Percentiles rank a stretch among this genome's conserved stretches.
These are phyloP conservation scores for Patiria miniata DNA, from an alignment of 35 echinoderm and acorn worm species.

Conservation along the genomic window DNA sequence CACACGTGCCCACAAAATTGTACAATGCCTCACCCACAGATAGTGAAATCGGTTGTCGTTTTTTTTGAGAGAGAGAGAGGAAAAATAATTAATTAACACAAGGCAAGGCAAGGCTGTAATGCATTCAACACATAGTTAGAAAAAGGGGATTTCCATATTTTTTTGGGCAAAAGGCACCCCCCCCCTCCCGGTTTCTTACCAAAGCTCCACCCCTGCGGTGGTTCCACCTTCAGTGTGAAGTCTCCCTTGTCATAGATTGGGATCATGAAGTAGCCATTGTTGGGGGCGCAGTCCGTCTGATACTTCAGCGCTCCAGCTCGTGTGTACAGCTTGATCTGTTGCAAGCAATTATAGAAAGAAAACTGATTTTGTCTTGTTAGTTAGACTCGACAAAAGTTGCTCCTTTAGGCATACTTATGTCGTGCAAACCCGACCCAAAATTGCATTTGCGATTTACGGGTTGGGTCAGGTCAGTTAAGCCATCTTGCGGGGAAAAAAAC, in stretches of 20 bases:
- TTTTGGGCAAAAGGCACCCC: neutral
- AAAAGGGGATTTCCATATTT: neutral
- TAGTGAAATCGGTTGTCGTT: no score
- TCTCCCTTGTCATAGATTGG: conserved; percentile 96
- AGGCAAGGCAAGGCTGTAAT: no score
- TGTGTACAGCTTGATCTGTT: conserved; percentile 90
- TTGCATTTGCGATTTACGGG: no score
- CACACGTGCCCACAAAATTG: no score
- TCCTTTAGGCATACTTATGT: neutral
- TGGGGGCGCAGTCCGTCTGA: conserved; percentile 98
- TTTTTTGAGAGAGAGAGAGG: no score
- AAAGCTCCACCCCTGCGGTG: conserved; percentile 92
- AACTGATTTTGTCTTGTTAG: neutral
- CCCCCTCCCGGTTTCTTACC: conserved; percentile 61
- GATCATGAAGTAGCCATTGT: conserved; percentile 99
- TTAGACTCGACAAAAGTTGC: no score
- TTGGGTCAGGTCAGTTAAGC: no score
- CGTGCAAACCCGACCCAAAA: neutral
- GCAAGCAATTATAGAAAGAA: neutral
- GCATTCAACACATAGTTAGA: no score
- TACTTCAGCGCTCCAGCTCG: conserved; percentile 84
- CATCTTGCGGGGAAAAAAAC: no score
- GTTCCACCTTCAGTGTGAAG: conserved; percentile 84
- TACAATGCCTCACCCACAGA: no score
- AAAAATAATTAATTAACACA: no score